Evolutionary conservation across 2,888 invertebrate genomes (phyloP), one percentile per base, ranked within the genome.

Genomic region (Pimpla rufipes): DNA sequence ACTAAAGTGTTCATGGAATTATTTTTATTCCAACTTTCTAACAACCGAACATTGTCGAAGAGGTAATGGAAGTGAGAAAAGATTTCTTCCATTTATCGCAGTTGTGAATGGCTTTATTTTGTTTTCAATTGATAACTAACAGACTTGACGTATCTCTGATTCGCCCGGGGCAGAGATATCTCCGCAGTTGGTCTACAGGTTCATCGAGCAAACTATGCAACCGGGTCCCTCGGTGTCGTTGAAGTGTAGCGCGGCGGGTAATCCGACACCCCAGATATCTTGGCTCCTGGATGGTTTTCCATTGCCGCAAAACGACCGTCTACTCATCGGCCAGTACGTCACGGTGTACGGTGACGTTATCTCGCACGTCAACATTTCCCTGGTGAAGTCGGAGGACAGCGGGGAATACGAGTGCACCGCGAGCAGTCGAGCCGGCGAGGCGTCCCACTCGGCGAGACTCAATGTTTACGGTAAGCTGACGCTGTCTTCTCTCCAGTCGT

Each of bases 171-270:
- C 93, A 94, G 94, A 94, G 91, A 94, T 94, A 80, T 93, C 94
- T 81, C 95, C 95, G 57, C 98, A 98, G 94, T 94, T 98, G 89
- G 95, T 97, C 87, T 97, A 98, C 94, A 97, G 97, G 96, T 98
- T 98, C 94, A 97, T 97, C 79, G 98, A 98, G 93, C 98, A 98
- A 94, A 98, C 98, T 7, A 94, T 98, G 84, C 98, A 98, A 91
- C 98, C 98, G 0, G 98, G 98, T 13, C 98, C 98, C 35, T 97
- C 97, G 86, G 97, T 98, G 55, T 98, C 98, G 29, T 95, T 99
- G 87, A 97, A 98, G 93, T 99, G 98, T 94, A 97, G 97, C 84
- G 98, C 98, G n/a, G 97, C 97, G 90, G 98, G 98, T 68, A 98
- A 98, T 93, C 98, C 98, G 13, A 97, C 97, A 64, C 98, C 98